Conservation (phyloP, 2,888 invertebrate species). For the Cerceris ruficornis region DNA sequence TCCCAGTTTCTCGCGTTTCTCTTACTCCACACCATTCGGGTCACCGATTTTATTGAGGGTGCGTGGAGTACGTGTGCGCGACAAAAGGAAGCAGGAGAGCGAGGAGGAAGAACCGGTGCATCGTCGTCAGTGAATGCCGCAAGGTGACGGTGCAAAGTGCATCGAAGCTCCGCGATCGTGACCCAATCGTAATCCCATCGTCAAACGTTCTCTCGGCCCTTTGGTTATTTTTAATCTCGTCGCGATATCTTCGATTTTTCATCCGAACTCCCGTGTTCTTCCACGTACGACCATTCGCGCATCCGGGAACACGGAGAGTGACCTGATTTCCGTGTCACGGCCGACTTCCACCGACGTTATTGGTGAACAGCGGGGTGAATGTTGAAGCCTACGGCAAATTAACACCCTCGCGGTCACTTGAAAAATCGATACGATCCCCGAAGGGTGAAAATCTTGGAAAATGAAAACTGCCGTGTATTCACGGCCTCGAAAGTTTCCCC, state of each 20-base stretch:
- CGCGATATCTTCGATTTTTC: neutral
- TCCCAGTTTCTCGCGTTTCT: conserved; percentile 8
- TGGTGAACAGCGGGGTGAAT: too few species aligned
- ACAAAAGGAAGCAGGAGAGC: conserved; percentile 29
- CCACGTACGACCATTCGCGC: neutral
- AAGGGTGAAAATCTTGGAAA: too few species aligned
- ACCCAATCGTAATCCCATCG: neutral
- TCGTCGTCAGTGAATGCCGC: conserved; percentile 44
- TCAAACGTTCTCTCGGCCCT: neutral
- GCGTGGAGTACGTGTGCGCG: conserved; percentile 36
- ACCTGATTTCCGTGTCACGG: conserved; percentile 43
- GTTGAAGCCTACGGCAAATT: too few species aligned
- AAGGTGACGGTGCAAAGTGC: conserved; percentile 57
- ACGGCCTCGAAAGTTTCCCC: conserved; percentile 45
- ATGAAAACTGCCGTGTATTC: neutral
- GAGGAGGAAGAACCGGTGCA: conserved; percentile 47
- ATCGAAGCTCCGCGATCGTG: conserved; percentile 22
- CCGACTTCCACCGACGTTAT: neutral
- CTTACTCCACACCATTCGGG: conserved; percentile 32
- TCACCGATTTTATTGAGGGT: conserved; percentile 47
- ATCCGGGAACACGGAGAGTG: conserved; percentile 29
- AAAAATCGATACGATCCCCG: too few species aligned
- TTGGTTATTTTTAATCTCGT: neutral
- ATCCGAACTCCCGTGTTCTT: neutral
- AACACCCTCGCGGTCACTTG: too few species aligned